Evolutionary conservation across 2,113 vertebrate genomes (phyloP).

Genomic region (Pelmatolapia mariae): DNA sequence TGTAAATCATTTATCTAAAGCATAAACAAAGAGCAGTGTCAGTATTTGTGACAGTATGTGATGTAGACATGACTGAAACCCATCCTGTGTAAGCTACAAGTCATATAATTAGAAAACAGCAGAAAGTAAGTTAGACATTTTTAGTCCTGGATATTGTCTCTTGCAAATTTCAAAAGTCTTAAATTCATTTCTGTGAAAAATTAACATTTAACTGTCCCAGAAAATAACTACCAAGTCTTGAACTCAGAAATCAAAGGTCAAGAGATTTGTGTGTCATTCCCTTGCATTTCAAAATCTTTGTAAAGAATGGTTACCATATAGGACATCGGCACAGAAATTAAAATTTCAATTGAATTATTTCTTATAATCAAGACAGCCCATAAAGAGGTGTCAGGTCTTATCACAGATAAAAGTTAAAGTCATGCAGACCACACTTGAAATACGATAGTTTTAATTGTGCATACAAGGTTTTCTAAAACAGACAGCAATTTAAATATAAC

Average conservation of each 20-base stretch:
- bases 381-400: background rate
- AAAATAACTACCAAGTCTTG: background rate
- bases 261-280: background rate
- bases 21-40: background rate
- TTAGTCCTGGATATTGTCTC: background rate
- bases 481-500: background rate
- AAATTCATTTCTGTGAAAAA: background rate
- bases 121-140: background rate
- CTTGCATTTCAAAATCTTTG: background rate
- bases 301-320: background rate
- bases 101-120: background rate
- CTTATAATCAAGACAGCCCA: background rate
- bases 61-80: background rate
- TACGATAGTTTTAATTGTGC: background rate
- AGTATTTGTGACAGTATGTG: background rate
- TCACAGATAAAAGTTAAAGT: background rate
- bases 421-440: fast-evolving
- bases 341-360: background rate
- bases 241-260: background rate
- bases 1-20: background rate
- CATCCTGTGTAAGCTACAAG: background rate
- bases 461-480: background rate
- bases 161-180: background rate
- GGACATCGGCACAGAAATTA: background rate
- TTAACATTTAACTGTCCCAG: fast-evolving